Conservation (phyloP, 2,888 invertebrate species). For the Diaperis boleti region DNA sequence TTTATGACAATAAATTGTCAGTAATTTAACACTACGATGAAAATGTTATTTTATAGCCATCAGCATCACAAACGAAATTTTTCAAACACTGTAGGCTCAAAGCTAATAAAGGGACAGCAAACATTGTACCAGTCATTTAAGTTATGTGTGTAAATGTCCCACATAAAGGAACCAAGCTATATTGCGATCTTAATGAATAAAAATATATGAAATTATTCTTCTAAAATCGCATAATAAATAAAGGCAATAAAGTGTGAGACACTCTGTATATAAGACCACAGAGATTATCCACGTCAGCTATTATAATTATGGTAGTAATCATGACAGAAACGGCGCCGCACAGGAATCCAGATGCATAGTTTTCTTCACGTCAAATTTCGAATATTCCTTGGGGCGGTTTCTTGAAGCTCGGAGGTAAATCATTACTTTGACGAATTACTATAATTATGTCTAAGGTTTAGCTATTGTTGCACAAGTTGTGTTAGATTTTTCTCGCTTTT, state of each 20-base stretch:
- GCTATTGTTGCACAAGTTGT: no score
- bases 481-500: no score
- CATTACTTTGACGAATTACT: not conserved
- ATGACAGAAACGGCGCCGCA: not conserved
- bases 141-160: no score
- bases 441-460: no score
- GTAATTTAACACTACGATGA: constrained; percentile 12
- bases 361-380: not conserved
- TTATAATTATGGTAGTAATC: not conserved
- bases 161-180: no score
- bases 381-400: not conserved
- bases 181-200: no score
- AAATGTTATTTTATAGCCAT: constrained; percentile 1
- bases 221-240: no score
- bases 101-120: not conserved
- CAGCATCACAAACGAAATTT: not conserved
- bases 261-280: no score
- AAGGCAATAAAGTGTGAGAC: not conserved
- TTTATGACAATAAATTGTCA: constrained; percentile 20
- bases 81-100: not conserved
- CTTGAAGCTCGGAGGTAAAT: not conserved
- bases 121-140: no score
- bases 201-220: no score
- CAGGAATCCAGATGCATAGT: not conserved
- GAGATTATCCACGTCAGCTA: not conserved